Evolutionary conservation across 35 echinoderm and acorn worm genomes (phyloP).

Genomic region (Eucidaris tribuloides): DNA sequence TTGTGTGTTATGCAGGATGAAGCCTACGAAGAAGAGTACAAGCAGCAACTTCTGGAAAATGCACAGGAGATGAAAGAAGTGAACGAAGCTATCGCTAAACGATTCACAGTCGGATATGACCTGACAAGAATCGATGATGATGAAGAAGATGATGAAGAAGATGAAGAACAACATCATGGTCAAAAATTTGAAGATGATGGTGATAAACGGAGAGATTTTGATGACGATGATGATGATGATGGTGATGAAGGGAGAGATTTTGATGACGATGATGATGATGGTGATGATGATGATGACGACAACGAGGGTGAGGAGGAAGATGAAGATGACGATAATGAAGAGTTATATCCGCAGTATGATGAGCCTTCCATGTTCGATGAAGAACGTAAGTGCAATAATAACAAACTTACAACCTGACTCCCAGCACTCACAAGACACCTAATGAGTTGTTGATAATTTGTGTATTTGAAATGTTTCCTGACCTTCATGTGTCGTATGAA

Average conservation of each 20-base stretch:
- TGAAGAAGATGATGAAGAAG: background rate
- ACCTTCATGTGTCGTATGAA: too few relatives aligned
- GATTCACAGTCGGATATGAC: background rate
- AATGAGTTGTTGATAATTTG: too few relatives aligned
- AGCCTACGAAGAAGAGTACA: background rate
- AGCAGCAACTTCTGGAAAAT: background rate
- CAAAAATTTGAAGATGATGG: background rate
- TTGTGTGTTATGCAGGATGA: background rate
- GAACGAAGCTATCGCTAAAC: background rate
- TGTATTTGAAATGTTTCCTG: too few relatives aligned
- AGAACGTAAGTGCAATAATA: too few relatives aligned
- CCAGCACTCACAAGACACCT: too few relatives aligned
- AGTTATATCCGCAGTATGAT: background rate
- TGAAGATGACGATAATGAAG: too few relatives aligned
- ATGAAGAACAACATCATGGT: background rate
- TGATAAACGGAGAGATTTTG: background rate
- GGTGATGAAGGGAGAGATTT: too few relatives aligned
- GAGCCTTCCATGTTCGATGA: background rate
- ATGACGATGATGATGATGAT: background rate
- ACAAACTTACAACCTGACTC: too few relatives aligned
- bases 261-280: background rate
- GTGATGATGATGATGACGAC: background rate
- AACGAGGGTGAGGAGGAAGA: background rate
- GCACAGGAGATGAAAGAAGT: background rate
- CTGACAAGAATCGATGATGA: background rate